A percentile compares a stretch with the other conserved stretches of the same genome.
Evolutionary conservation across 2,113 vertebrate species (phyloP).

Genomic region (Blennius ocellaris): DNA sequence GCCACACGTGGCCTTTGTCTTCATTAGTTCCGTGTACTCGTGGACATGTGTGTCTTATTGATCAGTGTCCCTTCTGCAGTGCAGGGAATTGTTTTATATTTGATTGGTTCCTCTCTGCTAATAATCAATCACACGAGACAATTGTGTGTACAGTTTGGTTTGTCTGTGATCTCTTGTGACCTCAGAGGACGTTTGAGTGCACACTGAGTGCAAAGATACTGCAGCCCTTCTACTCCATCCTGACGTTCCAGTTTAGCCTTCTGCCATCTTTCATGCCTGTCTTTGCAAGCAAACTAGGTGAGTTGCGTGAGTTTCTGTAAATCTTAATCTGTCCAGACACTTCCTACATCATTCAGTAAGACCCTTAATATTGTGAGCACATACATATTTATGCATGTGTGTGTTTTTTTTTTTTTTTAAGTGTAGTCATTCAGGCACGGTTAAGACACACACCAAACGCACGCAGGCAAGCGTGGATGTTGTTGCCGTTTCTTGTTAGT

Average conservation of each 20-base stretch:
- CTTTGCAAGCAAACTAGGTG: constrained; percentile 93
- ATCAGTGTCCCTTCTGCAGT: constrained; percentile 18
- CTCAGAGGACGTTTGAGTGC: constrained; percentile 86
- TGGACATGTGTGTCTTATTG: background rate
- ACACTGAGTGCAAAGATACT: constrained; percentile 80
- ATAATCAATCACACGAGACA: constrained; percentile 3
- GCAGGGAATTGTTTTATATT: constrained; percentile 1
- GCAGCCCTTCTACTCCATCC: constrained; percentile 88
- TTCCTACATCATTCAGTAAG: too few relatives aligned
- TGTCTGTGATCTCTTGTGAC: constrained; percentile 22
- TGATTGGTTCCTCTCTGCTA: constrained; percentile 4
- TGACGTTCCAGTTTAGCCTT: constrained; percentile 86
- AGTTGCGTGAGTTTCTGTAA: constrained; percentile 39
- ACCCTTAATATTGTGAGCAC: too few relatives aligned
- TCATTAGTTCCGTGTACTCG: constrained; percentile 28
- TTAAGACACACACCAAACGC: too few relatives aligned
- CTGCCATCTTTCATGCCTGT: constrained; percentile 85
- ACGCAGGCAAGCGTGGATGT: too few relatives aligned
- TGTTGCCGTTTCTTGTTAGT: too few relatives aligned
- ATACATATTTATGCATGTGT: too few relatives aligned
- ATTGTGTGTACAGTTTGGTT: constrained; percentile 14
- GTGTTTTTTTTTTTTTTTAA: too few relatives aligned
- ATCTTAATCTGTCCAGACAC: background rate
- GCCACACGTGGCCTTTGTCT: constrained; percentile 18
- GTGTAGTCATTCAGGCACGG: too few relatives aligned